Conservation (phyloP, 2,888 invertebrate genomes). For the Cantharis rufa region DNA sequence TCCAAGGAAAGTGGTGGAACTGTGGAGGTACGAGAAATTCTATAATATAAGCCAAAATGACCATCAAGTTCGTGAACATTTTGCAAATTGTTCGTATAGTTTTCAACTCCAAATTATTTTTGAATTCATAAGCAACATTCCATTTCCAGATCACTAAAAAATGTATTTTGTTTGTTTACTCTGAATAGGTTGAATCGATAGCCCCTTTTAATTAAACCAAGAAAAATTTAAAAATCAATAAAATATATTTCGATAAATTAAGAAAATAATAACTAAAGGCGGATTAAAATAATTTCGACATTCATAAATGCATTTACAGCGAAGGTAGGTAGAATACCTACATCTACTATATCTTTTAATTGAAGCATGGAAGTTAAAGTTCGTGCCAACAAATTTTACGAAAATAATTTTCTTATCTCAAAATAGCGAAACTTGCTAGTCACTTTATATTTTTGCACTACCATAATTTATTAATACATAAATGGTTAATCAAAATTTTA, state of each 20-base stretch:
- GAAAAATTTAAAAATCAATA: not conserved
- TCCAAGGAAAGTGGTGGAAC: not conserved
- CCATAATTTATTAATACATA: not conserved
- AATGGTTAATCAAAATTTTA: not conserved
- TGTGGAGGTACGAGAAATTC: constrained; percentile 11
- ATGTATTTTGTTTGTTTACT: not conserved
- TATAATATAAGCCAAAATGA: constrained; percentile 20
- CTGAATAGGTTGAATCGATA: not conserved
- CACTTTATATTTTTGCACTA: not conserved
- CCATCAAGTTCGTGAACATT: constrained; percentile 27
- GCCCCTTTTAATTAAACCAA: not conserved
- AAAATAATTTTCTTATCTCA: constrained; percentile 16
- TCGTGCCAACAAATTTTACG: constrained; percentile 14
- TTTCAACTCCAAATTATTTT: constrained; percentile 7
- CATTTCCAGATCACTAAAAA: not conserved
- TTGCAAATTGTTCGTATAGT: constrained; percentile 28
- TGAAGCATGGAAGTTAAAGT: constrained; percentile 7
- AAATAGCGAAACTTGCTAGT: constrained; percentile 7
- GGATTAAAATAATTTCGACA: not conserved
- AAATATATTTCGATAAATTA: not conserved
- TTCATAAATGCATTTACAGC: not conserved
- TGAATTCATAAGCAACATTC: not conserved
- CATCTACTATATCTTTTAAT: constrained; percentile 2
- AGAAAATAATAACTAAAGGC: not conserved
- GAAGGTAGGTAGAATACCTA: not conserved